These are phyloP conservation scores for Chalcis sispes DNA, from an alignment of 2,888 invertebrate genomes.

Conservation along the genomic window DNA sequence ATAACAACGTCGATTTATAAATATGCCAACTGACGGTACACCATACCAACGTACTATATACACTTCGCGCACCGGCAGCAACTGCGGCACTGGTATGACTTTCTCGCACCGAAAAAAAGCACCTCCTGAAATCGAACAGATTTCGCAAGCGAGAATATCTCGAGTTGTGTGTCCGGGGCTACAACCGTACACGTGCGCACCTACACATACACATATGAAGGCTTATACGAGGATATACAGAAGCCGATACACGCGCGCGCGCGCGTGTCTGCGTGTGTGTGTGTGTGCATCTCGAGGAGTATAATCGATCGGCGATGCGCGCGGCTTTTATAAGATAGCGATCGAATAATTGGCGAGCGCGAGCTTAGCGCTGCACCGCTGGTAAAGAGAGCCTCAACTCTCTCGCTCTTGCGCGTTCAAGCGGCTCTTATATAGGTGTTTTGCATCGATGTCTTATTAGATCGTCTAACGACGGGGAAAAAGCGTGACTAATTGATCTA, in stretches of 20 bases:
- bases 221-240: background rate
- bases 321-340: slow-evolving; percentile 42
- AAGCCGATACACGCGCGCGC: background rate
- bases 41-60: no score
- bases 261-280: background rate
- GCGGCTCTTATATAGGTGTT: slow-evolving; percentile 30
- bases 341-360: slow-evolving; percentile 41
- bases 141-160: slow-evolving; percentile 20
- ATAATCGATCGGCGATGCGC: slow-evolving; percentile 40
- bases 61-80: background rate
- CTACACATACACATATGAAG: background rate
- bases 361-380: slow-evolving; percentile 10
- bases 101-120: background rate
- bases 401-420: no score
- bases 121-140: slow-evolving; percentile 8
- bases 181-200: background rate
- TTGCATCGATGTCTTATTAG: slow-evolving; percentile 50
- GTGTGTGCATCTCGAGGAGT: background rate
- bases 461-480: slow-evolving; percentile 38
- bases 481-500: slow-evolving; percentile 51
- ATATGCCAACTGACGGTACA: no score
- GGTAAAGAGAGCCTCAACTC: no score
- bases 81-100: background rate
- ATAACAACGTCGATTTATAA: background rate
- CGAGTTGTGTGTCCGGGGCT: no score